These are phyloP conservation scores for Eonycteris spelaea DNA, from an alignment of 2,113 vertebrate species.

Conservation along the genomic window DNA sequence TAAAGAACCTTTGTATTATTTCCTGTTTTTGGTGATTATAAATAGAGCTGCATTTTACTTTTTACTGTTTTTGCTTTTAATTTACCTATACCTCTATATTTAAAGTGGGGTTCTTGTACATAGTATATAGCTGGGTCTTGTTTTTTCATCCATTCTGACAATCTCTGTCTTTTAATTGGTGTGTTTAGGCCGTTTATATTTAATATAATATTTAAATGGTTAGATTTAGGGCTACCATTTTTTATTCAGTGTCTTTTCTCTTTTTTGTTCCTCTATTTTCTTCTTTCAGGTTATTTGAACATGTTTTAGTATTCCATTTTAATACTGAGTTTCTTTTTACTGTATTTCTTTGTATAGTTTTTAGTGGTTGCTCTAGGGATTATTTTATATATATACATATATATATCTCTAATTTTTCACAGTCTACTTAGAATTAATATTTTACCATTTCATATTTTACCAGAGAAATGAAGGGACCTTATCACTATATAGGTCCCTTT, in stretches of 20 bases:
- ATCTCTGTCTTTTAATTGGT: background rate
- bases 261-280: background rate
- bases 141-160: background rate
- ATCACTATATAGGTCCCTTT: background rate
- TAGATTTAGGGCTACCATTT: slow-evolving; percentile 16
- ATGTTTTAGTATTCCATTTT: slow-evolving; percentile 7
- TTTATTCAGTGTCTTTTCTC: background rate
- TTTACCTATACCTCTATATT: background rate
- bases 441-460: background rate
- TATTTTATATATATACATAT: background rate
- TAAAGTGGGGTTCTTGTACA: slow-evolving; percentile 8
- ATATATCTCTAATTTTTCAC: background rate
- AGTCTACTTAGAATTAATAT: background rate
- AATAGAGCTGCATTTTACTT: slow-evolving; percentile 12
- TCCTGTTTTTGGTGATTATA: background rate
- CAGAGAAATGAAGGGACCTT: background rate
- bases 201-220: slow-evolving; percentile 20
- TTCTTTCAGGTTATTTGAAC: background rate
- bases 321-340: background rate
- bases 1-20: slow-evolving; percentile 22
- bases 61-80: slow-evolving; percentile 26
- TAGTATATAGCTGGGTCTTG: background rate
- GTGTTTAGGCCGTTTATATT: slow-evolving; percentile 10
- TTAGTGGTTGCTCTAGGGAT: background rate
- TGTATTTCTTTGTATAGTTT: background rate